Conservation (phyloP, 2,113 vertebrate genomes). For the Oriolus oriolus region DNA sequence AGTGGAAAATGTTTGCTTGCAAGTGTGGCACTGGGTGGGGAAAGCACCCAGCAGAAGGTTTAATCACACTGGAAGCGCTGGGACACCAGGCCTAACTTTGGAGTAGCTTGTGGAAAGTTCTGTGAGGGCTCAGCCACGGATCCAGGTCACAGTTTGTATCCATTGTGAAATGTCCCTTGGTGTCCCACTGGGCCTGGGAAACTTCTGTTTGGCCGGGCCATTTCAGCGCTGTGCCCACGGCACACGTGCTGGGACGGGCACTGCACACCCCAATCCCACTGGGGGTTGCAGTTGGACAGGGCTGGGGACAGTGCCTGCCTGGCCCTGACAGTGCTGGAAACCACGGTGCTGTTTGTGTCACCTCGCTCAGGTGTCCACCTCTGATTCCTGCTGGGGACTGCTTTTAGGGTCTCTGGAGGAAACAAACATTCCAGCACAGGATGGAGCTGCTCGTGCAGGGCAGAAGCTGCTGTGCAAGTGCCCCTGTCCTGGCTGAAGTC, state of each 20-base stretch:
- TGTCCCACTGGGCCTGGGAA: background rate
- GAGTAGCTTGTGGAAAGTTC: background rate
- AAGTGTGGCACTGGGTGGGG: background rate
- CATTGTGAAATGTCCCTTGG: background rate
- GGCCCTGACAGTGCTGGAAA: background rate
- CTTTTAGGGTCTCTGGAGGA: background rate
- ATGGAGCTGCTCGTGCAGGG: background rate
- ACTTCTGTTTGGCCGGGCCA: accelerated
- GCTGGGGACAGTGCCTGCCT: background rate
- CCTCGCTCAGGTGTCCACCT: background rate
- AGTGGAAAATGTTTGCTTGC: background rate
- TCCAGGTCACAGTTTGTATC: background rate
- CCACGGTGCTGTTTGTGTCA: background rate
- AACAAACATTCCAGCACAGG: background rate
- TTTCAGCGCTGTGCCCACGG: background rate
- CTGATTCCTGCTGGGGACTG: background rate
- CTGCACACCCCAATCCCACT: background rate
- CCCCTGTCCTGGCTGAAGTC: background rate
- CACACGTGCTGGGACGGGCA: accelerated
- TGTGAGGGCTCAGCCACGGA: background rate
- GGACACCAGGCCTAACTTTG: accelerated
- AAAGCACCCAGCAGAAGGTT: background rate
- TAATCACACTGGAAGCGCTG: accelerated
- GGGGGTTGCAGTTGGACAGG: background rate
- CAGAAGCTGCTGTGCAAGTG: background rate